A percentile compares a stretch with the other conserved stretches of the same genome.
Evolutionary conservation across 2,888 invertebrate genomes (phyloP).

Genomic region (Drosophila seclusa): DNA sequence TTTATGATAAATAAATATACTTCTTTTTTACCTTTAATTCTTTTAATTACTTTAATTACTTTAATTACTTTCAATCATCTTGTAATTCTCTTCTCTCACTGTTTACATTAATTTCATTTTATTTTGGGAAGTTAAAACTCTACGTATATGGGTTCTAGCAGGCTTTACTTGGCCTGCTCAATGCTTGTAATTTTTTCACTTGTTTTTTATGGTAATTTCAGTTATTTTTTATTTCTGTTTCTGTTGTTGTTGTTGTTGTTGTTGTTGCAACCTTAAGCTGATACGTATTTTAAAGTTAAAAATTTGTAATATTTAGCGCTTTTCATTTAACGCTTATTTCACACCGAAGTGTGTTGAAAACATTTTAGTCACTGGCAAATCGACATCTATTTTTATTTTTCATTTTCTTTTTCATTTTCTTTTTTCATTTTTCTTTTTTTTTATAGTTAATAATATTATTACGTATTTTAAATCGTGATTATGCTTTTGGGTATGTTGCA

Average conservation of each 20-base stretch:
- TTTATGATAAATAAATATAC: conserved; percentile 71
- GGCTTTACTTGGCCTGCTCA: conserved; percentile 29
- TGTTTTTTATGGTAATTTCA: conserved; percentile 3
- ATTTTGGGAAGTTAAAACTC: conserved; percentile 75
- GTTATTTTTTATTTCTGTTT: conserved; percentile 3
- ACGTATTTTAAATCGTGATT: conserved; percentile 82
- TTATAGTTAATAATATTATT: conserved; percentile 60
- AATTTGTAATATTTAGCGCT: conserved; percentile 38
- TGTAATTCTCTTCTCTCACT: conserved; percentile 49
- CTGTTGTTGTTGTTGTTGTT: conserved; percentile 35
- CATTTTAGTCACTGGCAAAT: conserved; percentile 83
- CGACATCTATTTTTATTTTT: conserved; percentile 52
- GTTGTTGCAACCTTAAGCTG: conserved; percentile 84
- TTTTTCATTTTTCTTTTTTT: conserved; percentile 10
- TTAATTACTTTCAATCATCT: conserved; percentile 57
- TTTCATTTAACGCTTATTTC: conserved; percentile 30
- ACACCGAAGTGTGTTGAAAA: conserved; percentile 31
- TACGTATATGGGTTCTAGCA: conserved; percentile 71
- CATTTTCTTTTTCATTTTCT: conserved; percentile 28
- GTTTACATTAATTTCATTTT: conserved; percentile 54
- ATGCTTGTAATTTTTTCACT: conserved; percentile 4
- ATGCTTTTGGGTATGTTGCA: conserved; percentile 81
- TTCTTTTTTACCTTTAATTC: conserved; percentile 34
- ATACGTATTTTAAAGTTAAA: conserved; percentile 83
- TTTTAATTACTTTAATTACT: conserved; percentile 15